These are phyloP conservation scores for Sprattus sprattus DNA, from an alignment of 2,113 vertebrate species.

Conservation along the genomic window DNA sequence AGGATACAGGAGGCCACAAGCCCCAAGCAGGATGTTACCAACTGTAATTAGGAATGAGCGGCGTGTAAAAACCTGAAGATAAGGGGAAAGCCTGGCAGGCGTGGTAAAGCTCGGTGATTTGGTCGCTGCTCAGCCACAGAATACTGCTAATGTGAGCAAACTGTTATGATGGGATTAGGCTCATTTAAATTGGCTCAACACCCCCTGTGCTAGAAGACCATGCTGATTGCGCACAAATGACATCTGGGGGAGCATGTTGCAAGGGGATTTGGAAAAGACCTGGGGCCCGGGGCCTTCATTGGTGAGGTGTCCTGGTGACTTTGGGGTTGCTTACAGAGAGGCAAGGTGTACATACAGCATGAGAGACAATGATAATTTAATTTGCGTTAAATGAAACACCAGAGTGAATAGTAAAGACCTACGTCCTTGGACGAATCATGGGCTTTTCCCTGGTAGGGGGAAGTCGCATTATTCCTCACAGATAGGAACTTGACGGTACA, in stretches of 20 bases:
- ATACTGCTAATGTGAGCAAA: slow-evolving; percentile 39
- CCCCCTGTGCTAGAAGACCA: background rate
- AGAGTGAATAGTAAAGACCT: too few species aligned
- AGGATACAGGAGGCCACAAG: background rate
- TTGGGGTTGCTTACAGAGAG: background rate
- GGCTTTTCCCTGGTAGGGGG: background rate
- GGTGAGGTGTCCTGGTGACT: background rate
- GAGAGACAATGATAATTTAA: background rate
- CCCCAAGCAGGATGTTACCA: background rate
- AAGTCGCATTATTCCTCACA: background rate
- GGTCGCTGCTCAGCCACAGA: slow-evolving; percentile 15
- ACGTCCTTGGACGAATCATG: background rate
- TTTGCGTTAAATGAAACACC: background rate
- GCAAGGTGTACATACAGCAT: background rate
- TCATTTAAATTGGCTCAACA: slow-evolving; percentile 43
- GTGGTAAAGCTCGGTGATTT: slow-evolving; percentile 9
- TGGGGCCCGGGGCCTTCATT: background rate
- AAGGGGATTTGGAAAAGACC: background rate
- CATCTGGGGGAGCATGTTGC: slow-evolving; percentile 4
- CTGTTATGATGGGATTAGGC: slow-evolving; percentile 44
- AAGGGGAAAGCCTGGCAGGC: background rate
- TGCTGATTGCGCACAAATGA: slow-evolving; percentile 24
- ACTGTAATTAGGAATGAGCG: background rate
- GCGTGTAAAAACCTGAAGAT: background rate
- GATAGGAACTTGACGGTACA: slow-evolving; percentile 18